These are phyloP conservation scores for Synanthedon myopaeformis DNA, from an alignment of 2,888 invertebrate species.

Conservation along the genomic window DNA sequence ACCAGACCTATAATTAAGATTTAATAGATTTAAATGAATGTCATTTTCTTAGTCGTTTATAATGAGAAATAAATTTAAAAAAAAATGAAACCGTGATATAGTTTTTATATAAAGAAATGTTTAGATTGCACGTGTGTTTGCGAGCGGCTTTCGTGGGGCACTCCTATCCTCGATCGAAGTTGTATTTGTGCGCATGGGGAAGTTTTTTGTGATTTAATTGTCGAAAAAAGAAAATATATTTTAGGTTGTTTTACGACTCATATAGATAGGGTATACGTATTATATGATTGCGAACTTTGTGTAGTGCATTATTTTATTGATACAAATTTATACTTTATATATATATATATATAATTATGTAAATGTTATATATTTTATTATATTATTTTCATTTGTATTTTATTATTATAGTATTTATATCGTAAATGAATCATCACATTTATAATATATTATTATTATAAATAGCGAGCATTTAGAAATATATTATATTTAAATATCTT, in stretches of 20 bases:
- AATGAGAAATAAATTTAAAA: slow-evolving; percentile 21
- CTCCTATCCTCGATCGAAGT: slow-evolving; percentile 45
- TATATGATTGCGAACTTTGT: slow-evolving; percentile 16
- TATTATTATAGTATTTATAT: no score
- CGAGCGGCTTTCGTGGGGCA: slow-evolving; percentile 60
- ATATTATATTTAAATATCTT: no score
- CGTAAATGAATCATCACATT: no score
- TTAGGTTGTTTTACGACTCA: slow-evolving; percentile 30
- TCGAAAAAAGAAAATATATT: slow-evolving; percentile 33
- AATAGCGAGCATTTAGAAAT: no score
- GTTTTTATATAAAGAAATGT: slow-evolving; percentile 44
- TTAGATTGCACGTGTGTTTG: slow-evolving; percentile 45
- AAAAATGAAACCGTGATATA: slow-evolving; percentile 65
- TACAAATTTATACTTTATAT: slow-evolving; percentile 7
- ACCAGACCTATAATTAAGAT: slow-evolving; percentile 64
- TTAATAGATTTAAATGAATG: slow-evolving; percentile 56
- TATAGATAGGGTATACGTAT: neutral
- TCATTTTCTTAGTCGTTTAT: slow-evolving; percentile 49
- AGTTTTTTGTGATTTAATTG: slow-evolving; percentile 18
- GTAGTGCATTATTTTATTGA: slow-evolving; percentile 32
- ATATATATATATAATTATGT: slow-evolving; percentile 7
- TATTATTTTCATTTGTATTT: no score
- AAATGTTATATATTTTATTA: slow-evolving; percentile 3
- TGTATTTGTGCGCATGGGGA: slow-evolving; percentile 1
- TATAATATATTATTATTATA: no score